These are phyloP conservation scores for Beris morrisii DNA, from an alignment of 2,888 invertebrate genomes.

Conservation along the genomic window DNA sequence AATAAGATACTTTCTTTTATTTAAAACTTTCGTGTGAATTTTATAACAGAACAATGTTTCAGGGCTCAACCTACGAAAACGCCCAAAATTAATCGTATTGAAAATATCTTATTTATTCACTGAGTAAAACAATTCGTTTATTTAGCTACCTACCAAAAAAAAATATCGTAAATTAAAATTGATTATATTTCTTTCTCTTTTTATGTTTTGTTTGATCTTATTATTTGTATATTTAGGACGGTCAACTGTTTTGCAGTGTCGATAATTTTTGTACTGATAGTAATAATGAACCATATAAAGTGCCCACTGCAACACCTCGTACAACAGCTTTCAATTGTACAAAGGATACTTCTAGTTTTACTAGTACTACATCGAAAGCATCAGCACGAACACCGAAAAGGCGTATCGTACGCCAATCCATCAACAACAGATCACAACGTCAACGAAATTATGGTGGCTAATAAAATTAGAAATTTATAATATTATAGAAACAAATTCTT, in stretches of 20 bases:
- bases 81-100: too few species aligned
- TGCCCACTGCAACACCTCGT: slow-evolving; percentile 36
- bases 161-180: slow-evolving; percentile 1
- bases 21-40: background rate
- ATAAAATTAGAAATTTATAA: slow-evolving; percentile 31
- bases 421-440: slow-evolving; percentile 35
- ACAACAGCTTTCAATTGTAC: slow-evolving; percentile 33
- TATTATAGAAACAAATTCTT: slow-evolving; percentile 32
- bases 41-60: background rate
- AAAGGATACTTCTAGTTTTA: slow-evolving; percentile 35
- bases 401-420: slow-evolving; percentile 32
- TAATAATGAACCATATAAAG: slow-evolving; percentile 40
- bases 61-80: background rate
- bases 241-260: slow-evolving; percentile 43
- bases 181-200: background rate
- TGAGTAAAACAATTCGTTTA: background rate
- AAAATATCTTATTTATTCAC: too few species aligned
- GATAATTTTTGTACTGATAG: slow-evolving; percentile 42
- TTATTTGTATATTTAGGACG: slow-evolving; percentile 39
- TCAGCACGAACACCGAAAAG: slow-evolving; percentile 40
- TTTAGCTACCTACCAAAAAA: background rate
- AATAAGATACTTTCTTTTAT: too few species aligned
- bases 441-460: slow-evolving; percentile 39
- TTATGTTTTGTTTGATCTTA: slow-evolving; percentile 22
- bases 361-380: slow-evolving; percentile 40